Conservation (phyloP, 2,888 invertebrate species). For the Dolichomitus sp. region DNA sequence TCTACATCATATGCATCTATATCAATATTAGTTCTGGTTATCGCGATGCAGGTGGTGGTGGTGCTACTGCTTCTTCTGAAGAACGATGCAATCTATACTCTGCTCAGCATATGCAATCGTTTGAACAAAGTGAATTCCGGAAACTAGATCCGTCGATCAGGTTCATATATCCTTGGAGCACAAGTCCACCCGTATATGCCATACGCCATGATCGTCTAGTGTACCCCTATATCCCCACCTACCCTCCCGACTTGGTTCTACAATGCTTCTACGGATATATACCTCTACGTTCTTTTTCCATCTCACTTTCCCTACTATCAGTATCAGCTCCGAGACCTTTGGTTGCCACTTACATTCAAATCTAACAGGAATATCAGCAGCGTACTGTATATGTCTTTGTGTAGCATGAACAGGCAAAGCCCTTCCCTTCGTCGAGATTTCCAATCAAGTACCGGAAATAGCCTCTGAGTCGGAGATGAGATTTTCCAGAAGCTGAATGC, state of each 20-base stretch:
- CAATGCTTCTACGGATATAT: conserved; percentile 5
- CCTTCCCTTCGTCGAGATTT: conserved; percentile 66
- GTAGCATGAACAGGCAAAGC: conserved; percentile 22
- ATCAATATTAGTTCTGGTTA: not conserved
- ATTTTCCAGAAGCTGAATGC: conserved; percentile 70
- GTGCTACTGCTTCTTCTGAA: not conserved
- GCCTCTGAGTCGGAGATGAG: conserved; percentile 80
- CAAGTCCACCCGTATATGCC: conserved; percentile 2
- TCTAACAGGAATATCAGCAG: not conserved
- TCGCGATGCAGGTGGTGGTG: not conserved
- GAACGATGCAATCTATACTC: conserved; percentile 6
- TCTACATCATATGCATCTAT: conserved; percentile 1
- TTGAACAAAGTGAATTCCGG: conserved; percentile 37
- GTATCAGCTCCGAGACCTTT: conserved; percentile 3
- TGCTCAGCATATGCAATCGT: conserved; percentile 20
- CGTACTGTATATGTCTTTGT: conserved; percentile 30
- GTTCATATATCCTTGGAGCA: conserved; percentile 2
- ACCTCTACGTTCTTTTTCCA: conserved; percentile 5
- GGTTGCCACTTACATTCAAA: conserved; percentile 10
- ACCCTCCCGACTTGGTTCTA: conserved; percentile 1
- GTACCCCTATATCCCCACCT: not conserved
- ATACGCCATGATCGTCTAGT: not conserved
- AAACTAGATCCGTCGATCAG: conserved; percentile 25
- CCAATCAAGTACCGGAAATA: conserved; percentile 80
- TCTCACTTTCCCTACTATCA: conserved; percentile 23